phyloP scores from a whole-genome alignment of 2,113 vertebrate species.

The Lichenostomus cassidix region DNA sequence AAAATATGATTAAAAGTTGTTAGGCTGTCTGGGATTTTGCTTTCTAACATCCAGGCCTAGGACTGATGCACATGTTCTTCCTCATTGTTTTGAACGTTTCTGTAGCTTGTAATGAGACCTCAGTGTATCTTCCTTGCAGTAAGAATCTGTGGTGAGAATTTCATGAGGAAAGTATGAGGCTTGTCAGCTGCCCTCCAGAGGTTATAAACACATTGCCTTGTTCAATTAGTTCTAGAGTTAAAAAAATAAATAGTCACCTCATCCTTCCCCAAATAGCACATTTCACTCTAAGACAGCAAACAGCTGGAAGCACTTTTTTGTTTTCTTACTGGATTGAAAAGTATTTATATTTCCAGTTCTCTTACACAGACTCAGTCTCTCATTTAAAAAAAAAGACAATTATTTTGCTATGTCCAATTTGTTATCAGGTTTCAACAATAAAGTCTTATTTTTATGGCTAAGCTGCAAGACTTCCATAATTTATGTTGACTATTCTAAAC shows the following conservation, averaged over 20 bases:
- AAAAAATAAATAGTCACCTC: conserved; percentile 30
- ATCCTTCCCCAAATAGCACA: conserved; percentile 17
- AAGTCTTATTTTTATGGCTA: conserved; percentile 56
- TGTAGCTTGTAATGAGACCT: neutral
- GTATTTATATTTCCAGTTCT: conserved; percentile 38
- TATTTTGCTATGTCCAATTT: conserved; percentile 6
- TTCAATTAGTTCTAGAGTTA: neutral
- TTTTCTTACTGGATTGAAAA: conserved; percentile 7
- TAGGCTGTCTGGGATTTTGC: neutral
- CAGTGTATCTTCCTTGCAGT: neutral
- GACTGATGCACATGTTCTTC: neutral
- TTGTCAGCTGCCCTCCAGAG: conserved; percentile 23
- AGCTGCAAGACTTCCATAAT: conserved; percentile 48
- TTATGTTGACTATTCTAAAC: conserved; percentile 60
- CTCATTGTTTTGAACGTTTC: neutral
- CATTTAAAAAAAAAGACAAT: neutral
- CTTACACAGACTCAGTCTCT: neutral
- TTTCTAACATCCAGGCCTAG: neutral
- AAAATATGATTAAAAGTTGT: neutral
- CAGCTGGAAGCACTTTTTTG: conserved; percentile 32
- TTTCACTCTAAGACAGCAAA: conserved; percentile 43
- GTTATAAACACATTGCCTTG: conserved; percentile 5
- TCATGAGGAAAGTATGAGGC: neutral
- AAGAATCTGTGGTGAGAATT: neutral
- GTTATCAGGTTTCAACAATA: conserved; percentile 44